Percentiles rank a stretch among this genome's conserved stretches.
Conservation (phyloP, 2,797 vertebrate genomes). For the Malurus leucopterus region DNA sequence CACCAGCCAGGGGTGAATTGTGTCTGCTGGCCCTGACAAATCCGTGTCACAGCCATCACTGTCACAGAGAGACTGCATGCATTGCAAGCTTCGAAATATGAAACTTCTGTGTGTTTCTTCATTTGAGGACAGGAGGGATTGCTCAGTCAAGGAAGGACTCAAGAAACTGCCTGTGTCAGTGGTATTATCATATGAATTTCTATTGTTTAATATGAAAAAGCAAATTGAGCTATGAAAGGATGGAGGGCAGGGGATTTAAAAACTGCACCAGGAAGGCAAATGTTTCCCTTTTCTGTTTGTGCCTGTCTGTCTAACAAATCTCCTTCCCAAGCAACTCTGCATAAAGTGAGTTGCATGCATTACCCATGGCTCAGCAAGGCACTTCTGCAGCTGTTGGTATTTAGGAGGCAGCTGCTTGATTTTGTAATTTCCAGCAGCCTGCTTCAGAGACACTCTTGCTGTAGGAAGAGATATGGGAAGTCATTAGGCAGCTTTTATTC, state of each 20-base stretch:
- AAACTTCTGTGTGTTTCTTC: neutral
- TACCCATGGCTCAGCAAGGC: neutral
- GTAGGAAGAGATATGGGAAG: neutral
- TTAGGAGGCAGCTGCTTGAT: conserved; percentile 44
- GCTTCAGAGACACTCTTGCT: neutral
- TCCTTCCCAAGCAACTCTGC: neutral
- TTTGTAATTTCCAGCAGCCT: conserved; percentile 18
- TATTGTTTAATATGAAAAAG: neutral
- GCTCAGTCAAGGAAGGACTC: neutral
- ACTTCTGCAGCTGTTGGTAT: conserved; percentile 36
- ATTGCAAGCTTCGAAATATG: neutral
- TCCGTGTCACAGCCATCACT: neutral
- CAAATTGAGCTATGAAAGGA: too few relatives aligned
- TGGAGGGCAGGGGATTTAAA: neutral
- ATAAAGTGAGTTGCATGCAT: neutral
- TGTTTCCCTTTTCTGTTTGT: neutral
- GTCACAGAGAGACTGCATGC: neutral
- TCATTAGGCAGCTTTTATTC: conserved; percentile 23
- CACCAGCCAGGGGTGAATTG: neutral
- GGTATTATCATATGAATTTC: neutral
- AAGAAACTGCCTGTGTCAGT: neutral
- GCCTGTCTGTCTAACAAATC: neutral
- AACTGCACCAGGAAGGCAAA: neutral
- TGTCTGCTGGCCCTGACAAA: neutral
- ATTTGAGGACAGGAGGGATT: neutral